phyloP scores from a whole-genome alignment of 30 jellyfish, hydroid and myxozoan species.

The Cassiopea xamachana region DNA sequence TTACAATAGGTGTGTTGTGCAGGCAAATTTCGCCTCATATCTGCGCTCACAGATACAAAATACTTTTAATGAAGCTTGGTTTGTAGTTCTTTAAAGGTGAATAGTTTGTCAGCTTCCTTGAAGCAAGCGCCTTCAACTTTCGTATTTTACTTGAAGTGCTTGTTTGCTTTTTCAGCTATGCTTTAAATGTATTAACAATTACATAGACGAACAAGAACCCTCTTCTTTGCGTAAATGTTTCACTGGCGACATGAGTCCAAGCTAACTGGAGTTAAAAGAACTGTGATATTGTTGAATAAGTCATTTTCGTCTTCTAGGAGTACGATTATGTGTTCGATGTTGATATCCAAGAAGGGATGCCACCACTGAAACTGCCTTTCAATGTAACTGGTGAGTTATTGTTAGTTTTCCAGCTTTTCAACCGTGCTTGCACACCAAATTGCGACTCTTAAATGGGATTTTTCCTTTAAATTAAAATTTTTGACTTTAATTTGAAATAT shows the following conservation, averaged over 20 bases:
- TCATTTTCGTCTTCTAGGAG: slow-evolving; percentile 54
- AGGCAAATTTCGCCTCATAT: not conserved
- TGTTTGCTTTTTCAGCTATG: too few species aligned
- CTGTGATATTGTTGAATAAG: not conserved
- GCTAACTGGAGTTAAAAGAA: too few species aligned
- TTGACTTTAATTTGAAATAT: too few species aligned
- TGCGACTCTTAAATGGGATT: not conserved
- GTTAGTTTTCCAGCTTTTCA: too few species aligned
- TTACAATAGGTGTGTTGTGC: not conserved
- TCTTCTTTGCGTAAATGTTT: too few species aligned
- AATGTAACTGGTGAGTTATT: slow-evolving; percentile 85
- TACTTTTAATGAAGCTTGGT: not conserved
- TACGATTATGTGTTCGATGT: slow-evolving; percentile 96
- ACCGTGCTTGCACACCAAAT: not conserved
- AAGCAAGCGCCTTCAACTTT: not conserved
- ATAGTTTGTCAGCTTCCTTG: not conserved
- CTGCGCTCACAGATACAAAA: not conserved
- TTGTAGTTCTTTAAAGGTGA: not conserved
- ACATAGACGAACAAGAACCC: too few species aligned
- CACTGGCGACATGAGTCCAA: too few species aligned
- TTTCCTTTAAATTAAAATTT: not conserved
- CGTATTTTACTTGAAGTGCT: too few species aligned
- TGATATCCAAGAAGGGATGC: slow-evolving; percentile 96
- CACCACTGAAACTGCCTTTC: slow-evolving; percentile 95
- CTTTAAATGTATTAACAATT: too few species aligned